These are phyloP conservation scores for Drosophila nikananu DNA, from an alignment of 1,140 invertebrate species.

Conservation along the genomic window DNA sequence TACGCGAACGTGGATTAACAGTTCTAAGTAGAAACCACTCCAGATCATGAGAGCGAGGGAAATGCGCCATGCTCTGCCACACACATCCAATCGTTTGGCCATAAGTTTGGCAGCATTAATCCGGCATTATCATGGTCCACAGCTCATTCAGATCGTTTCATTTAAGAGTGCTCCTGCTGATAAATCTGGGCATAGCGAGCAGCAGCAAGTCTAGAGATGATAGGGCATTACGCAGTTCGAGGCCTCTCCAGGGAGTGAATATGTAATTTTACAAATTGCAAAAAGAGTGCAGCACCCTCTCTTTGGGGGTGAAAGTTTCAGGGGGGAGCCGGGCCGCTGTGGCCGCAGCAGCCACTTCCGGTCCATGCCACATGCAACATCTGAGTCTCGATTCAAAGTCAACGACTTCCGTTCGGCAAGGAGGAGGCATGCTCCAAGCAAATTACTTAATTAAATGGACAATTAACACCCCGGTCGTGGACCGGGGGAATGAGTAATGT, in stretches of 20 bases:
- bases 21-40: constrained; percentile 9
- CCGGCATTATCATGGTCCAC: constrained; percentile 6
- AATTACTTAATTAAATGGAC: constrained; percentile 84
- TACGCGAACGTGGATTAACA: constrained; percentile 9
- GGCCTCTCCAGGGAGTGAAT: constrained; percentile 1
- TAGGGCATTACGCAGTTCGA: constrained; percentile 24
- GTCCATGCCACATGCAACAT: constrained; percentile 48
- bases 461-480: constrained; percentile 76
- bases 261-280: constrained; percentile 37
- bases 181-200: constrained; percentile 25
- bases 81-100: constrained; percentile 26
- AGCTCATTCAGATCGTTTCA: constrained; percentile 20
- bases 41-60: constrained; percentile 24
- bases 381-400: constrained; percentile 73
- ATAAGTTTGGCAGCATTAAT: constrained; percentile 8
- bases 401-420: constrained; percentile 75
- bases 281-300: constrained; percentile 51
- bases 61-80: constrained; percentile 17
- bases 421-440: constrained; percentile 54
- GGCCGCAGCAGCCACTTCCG: constrained; percentile 66
- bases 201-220: constrained; percentile 14
- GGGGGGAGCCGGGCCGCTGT: not conserved
- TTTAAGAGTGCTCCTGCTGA: constrained; percentile 29
- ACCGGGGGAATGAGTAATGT: constrained; percentile 68
- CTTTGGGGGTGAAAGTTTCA: constrained; percentile 40